Evolutionary conservation across 2,888 invertebrate genomes (phyloP), one percentile per base, ranked within the genome.

Genomic region (Pachydiplax longipennis): DNA sequence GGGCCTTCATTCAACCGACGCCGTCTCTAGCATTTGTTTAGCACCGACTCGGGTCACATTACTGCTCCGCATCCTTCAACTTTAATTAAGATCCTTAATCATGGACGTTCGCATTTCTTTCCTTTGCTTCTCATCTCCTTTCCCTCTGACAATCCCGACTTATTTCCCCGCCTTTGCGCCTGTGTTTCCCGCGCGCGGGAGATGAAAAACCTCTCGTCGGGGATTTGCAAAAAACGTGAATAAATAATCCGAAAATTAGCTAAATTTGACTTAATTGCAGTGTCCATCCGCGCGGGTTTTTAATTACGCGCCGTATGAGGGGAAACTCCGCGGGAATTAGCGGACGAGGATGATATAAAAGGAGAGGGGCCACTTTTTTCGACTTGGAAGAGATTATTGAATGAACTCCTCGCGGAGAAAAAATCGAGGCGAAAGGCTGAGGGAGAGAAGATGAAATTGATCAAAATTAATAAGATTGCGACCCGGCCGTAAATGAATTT

Each of bases 41-140:
- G 13, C 48, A 10, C 40, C 44, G 25, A 22, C 3, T 10, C n/a
- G 44, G 40, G 82, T 40, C 44, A 10, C 25, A 44, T 25, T 40
- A 12, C 82, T 15, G 25, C 82, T 48, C 48, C 25, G 22, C 48
- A 48, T 44, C 82, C 44, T 82, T 48, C 48, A 82, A 44, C 22
- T 44, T 82, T 82, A 82, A 82, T 82, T 82, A 82, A 82, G 82
- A 82, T 48, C 44, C 48, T 82, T 25, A 82, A 82, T 48, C 44
- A 82, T 48, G 82, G 48, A 25, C 22, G n/a, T n/a, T 13, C 44
- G n/a, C 25, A 22, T 37, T 81, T 81, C 82, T 48, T 37, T 81
- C 15, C 5, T 22, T 25, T 25, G 13, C 44, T n/a, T 13, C 25
- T 82, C 44, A 13, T 22, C 44, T 82, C 48, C 40, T 81, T 15